Evolutionary conservation across 2,888 invertebrate genomes (phyloP), one percentile per base, ranked within the genome.

Genomic region (Eretmocerus hayati): DNA sequence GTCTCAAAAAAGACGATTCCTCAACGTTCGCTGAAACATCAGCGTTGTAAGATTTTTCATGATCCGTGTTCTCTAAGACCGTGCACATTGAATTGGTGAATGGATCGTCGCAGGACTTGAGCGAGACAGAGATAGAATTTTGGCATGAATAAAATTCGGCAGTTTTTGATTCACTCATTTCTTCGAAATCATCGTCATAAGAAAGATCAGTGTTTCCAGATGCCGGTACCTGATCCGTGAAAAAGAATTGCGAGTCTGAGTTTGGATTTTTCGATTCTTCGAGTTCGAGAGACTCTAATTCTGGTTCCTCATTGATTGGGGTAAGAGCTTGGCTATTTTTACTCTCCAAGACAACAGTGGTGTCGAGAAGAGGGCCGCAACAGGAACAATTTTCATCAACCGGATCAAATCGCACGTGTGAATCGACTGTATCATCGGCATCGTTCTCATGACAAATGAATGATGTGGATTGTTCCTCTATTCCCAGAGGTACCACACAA

Each of bases 21-120:
- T 57, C 56, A 5, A 55, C 42, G 39, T 56, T 61, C 8, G 47
- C 37, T 2, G 62, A 62, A 0, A 60, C 42, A 20, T 64, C 62
- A 2, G 59, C 60, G 23, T 45, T 57, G 39, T 58, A 59, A 16
- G 22, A 38, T 23, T 42, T 46, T 5, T 56, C 58, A 2, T 37
- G 21, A 0, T 51, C 50, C 4, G 46, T 56, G 18, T 55, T 55
- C 4, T 42, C 46, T 30, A 59, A 59, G 8, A 61, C 40, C 1
- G 59, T 59, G 21, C 56, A 60, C 0, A 61, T 63, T 8, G 53
- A 50, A 15, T 57, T 41, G 4, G 33, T 42, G 2, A 30, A 31
- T 15, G 38, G 36, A 9, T 26, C 30, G 1, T 50, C 48, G 1
- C 21, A 37, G 2, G 50, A 47, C 2, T 45, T 48, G 18, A 40